Percentiles rank a stretch among this genome's conserved stretches.
These are phyloP conservation scores for Merluccius polli DNA, from an alignment of 2,797 vertebrate species.

Conservation along the genomic window DNA sequence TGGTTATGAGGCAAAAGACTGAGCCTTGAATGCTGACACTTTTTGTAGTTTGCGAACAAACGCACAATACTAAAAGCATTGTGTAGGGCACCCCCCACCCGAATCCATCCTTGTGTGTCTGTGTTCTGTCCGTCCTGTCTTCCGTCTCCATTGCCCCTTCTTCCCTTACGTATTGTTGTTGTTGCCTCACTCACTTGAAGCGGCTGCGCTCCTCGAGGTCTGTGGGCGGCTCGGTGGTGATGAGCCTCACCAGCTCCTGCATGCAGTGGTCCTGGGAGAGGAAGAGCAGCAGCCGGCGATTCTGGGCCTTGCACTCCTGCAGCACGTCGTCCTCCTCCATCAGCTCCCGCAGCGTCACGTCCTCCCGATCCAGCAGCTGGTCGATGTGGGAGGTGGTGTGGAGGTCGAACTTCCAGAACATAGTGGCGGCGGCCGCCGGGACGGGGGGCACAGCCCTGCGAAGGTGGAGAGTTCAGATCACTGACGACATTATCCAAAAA, in stretches of 20 bases:
- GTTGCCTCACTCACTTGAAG: slow-evolving; percentile 97
- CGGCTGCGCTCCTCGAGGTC: slow-evolving; percentile 95
- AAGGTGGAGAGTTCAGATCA: too few relatives aligned
- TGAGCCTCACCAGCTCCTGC: slow-evolving; percentile 90
- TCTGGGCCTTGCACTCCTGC: slow-evolving; percentile 98
- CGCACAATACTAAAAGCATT: too few relatives aligned
- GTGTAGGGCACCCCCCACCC: too few relatives aligned
- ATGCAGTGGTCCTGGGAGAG: slow-evolving; percentile 91
- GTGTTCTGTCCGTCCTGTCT: too few relatives aligned
- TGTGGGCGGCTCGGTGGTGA: slow-evolving; percentile 87
- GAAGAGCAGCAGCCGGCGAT: slow-evolving; percentile 90
- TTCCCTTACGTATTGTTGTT: too few relatives aligned
- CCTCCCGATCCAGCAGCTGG: slow-evolving; percentile 95
- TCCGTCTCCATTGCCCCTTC: too few relatives aligned
- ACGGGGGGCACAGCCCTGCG: slow-evolving; percentile 69
- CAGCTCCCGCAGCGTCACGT: slow-evolving; percentile 88
- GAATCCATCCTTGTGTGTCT: too few relatives aligned
- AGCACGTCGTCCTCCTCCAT: slow-evolving; percentile 97
- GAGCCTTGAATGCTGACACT: too few relatives aligned
- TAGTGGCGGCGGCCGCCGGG: slow-evolving; percentile 75
- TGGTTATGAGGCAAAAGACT: too few relatives aligned
- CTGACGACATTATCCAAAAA: too few relatives aligned
- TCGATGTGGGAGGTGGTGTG: slow-evolving; percentile 96
- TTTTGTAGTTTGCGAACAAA: too few relatives aligned
- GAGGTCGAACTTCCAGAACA: slow-evolving; percentile 99